Conservation (phyloP, 2,797 vertebrate genomes). For the Leucoraja ocellata region DNA sequence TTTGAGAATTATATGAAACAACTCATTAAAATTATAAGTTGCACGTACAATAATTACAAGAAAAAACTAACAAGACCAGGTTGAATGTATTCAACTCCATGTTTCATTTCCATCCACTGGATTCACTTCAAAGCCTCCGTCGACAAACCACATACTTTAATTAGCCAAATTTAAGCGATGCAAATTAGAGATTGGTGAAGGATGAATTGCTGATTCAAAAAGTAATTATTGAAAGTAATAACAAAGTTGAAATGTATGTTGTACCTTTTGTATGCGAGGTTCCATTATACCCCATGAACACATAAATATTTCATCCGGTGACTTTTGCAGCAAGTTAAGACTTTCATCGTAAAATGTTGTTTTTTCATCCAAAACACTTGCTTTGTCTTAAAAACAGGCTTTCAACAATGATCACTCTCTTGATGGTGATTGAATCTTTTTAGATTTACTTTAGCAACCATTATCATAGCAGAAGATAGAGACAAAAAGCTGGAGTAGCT, state of each 20-base stretch:
- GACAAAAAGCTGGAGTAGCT: too few relatives aligned
- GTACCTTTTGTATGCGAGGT: background rate
- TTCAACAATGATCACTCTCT: background rate
- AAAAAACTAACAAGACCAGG: background rate
- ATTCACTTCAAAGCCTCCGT: background rate
- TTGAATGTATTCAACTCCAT: background rate
- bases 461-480: too few relatives aligned
- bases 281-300: background rate
- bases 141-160: background rate
- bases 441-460: background rate
- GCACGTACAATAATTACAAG: background rate
- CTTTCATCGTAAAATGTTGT: background rate
- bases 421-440: background rate
- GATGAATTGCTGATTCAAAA: background rate
- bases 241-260: background rate
- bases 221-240: constrained; percentile 8
- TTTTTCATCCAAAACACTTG: background rate
- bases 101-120: background rate
- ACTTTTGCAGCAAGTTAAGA: background rate
- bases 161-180: background rate
- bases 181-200: background rate
- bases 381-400: background rate
- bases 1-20: background rate
- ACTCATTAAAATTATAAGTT: background rate
- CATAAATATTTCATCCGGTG: background rate